Evolutionary conservation across 2,797 vertebrate genomes (phyloP).

Genomic region (Nothura maculosa): DNA sequence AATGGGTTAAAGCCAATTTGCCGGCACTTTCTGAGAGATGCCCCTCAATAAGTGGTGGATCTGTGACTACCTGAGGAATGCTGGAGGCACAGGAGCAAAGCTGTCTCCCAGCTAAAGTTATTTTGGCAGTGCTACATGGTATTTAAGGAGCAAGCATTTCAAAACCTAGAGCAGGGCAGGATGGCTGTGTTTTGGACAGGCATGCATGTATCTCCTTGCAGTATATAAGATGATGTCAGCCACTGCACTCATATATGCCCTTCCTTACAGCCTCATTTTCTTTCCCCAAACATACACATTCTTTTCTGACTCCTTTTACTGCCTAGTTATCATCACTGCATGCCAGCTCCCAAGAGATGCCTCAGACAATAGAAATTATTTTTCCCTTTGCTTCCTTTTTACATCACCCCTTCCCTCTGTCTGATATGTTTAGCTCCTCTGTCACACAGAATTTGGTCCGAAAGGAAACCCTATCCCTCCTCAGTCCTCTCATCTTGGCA

Average conservation of each 20-base stretch:
- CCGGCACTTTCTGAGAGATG: not conserved
- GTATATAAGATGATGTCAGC: not conserved
- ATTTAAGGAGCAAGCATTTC: not conserved
- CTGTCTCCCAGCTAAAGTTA: not conserved
- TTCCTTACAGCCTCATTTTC: not conserved
- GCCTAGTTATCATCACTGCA: not conserved
- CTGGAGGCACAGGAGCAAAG: not conserved
- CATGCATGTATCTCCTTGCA: accelerated
- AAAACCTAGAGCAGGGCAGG: not conserved
- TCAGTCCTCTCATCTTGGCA: not conserved
- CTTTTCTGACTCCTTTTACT: not conserved
- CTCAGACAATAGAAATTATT: not conserved
- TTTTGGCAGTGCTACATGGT: too few relatives aligned
- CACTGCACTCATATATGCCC: not conserved
- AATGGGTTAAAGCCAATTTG: not conserved
- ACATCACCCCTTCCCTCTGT: not conserved
- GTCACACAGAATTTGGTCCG: not conserved
- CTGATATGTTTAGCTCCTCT: not conserved
- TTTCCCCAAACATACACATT: not conserved
- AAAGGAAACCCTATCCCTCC: not conserved
- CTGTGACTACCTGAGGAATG: not conserved
- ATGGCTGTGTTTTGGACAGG: not conserved
- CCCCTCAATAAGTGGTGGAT: not conserved
- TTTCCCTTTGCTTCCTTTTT: not conserved
- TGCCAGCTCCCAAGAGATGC: not conserved